Evolutionary conservation across 2,113 vertebrate genomes (phyloP).

Genomic region (Oreotrochilus melanogaster): DNA sequence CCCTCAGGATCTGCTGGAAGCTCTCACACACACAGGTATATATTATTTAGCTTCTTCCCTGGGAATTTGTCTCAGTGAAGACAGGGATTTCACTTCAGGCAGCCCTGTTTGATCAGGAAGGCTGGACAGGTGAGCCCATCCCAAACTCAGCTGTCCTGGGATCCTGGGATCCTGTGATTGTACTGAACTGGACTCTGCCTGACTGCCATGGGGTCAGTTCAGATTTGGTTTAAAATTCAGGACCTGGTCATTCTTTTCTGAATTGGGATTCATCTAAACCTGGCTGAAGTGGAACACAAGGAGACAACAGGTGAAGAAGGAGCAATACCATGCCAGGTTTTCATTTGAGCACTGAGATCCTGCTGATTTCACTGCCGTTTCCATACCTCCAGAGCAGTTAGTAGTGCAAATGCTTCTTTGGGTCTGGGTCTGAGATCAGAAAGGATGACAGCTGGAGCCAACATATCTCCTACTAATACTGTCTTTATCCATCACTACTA

Average conservation of each 20-base stretch:
- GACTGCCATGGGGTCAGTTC: not conserved
- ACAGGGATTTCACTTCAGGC: not conserved
- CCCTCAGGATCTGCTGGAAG: not conserved
- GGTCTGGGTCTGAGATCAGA: constrained; percentile 31
- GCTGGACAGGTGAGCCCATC: not conserved
- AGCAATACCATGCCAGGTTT: not conserved
- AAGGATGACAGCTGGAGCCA: constrained; percentile 6
- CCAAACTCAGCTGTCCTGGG: not conserved
- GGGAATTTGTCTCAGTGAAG: not conserved
- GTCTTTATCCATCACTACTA: not conserved
- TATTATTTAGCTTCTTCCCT: not conserved
- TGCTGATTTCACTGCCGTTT: not conserved
- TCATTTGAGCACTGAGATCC: not conserved
- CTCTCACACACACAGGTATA: not conserved
- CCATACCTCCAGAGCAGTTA: not conserved
- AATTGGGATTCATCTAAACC: not conserved
- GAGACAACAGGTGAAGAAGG: not conserved
- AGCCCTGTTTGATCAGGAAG: not conserved
- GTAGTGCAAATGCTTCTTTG: not conserved
- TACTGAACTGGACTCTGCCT: not conserved
- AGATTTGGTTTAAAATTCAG: not conserved
- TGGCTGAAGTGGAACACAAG: not conserved
- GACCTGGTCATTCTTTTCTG: not conserved
- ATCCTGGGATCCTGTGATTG: not conserved
- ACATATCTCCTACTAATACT: constrained; percentile 3